phyloP scores from a whole-genome alignment of 2,888 invertebrate species.

The Mesorhabditis sp. region DNA sequence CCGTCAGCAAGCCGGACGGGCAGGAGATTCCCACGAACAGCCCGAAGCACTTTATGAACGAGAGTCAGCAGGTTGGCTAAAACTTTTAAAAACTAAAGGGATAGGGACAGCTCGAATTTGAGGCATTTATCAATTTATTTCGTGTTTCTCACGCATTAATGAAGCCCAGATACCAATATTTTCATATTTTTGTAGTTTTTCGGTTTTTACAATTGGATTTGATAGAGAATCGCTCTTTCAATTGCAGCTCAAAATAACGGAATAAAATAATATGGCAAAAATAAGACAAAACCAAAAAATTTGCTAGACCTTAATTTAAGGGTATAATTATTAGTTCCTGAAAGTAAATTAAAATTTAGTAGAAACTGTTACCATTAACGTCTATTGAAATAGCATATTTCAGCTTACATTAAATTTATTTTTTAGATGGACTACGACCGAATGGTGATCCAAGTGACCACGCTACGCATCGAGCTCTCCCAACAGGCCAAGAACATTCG shows the following conservation, averaged over 20 bases:
- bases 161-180: too few species aligned
- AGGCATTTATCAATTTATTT: not conserved
- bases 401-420: not conserved
- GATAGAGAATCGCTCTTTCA: not conserved
- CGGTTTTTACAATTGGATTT: not conserved
- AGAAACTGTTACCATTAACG: too few species aligned
- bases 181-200: too few species aligned
- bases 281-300: too few species aligned
- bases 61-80: constrained; percentile 33
- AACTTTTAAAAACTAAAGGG: not conserved
- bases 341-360: too few species aligned
- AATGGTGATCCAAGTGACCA: constrained; percentile 41
- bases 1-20: constrained; percentile 7
- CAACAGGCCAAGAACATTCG: constrained; percentile 40
- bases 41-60: constrained; percentile 36
- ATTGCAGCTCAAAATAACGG: too few species aligned
- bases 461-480: constrained; percentile 38
- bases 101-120: not conserved
- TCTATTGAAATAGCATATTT: not conserved
- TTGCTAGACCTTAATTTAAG: too few species aligned
- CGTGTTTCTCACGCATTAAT: not conserved
- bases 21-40: constrained; percentile 14
- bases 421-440: constrained; percentile 40
- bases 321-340: too few species aligned
- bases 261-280: too few species aligned